These are phyloP conservation scores for Apocheima hispidaria DNA, from an alignment of 2,888 invertebrate genomes.

Conservation along the genomic window DNA sequence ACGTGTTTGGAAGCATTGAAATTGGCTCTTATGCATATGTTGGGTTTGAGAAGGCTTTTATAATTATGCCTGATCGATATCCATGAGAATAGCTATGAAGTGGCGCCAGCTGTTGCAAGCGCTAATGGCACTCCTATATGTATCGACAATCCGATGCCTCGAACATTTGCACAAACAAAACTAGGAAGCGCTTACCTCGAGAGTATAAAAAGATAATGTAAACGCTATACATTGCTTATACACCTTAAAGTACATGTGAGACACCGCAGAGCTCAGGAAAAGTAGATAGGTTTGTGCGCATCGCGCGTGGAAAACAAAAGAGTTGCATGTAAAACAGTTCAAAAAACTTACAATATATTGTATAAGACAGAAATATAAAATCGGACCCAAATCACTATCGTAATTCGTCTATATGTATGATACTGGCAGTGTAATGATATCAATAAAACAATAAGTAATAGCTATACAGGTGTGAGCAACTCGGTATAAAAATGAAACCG, in stretches of 20 bases:
- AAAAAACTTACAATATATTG: constrained; percentile 81
- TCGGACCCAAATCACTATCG: constrained; percentile 80
- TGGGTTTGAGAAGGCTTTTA: constrained; percentile 13
- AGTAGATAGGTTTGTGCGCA: constrained; percentile 50
- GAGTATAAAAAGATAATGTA: constrained; percentile 22
- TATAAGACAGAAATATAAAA: constrained; percentile 84
- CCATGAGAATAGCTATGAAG: constrained; percentile 12
- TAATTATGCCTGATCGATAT: constrained; percentile 21
- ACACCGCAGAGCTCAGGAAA: constrained; percentile 69
- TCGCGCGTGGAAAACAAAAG: constrained; percentile 52
- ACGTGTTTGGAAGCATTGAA: constrained; percentile 15
- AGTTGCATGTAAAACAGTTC: constrained; percentile 72
- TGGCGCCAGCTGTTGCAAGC: constrained; percentile 18
- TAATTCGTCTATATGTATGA: constrained; percentile 81
- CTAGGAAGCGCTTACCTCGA: constrained; percentile 17
- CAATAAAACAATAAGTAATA: constrained; percentile 64
- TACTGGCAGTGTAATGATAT: constrained; percentile 84
- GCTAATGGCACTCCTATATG: constrained; percentile 10
- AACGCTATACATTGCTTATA: constrained; percentile 6
- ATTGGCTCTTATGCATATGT: constrained; percentile 17
- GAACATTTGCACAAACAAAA: constrained; percentile 39
- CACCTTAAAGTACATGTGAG: constrained; percentile 43
- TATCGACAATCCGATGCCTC: constrained; percentile 7
- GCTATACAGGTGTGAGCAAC: constrained; percentile 43
- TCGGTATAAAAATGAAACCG: constrained; percentile 43